phyloP scores from a whole-genome alignment of 2,888 invertebrate species.

The Thysanoteuthis rhombus region DNA sequence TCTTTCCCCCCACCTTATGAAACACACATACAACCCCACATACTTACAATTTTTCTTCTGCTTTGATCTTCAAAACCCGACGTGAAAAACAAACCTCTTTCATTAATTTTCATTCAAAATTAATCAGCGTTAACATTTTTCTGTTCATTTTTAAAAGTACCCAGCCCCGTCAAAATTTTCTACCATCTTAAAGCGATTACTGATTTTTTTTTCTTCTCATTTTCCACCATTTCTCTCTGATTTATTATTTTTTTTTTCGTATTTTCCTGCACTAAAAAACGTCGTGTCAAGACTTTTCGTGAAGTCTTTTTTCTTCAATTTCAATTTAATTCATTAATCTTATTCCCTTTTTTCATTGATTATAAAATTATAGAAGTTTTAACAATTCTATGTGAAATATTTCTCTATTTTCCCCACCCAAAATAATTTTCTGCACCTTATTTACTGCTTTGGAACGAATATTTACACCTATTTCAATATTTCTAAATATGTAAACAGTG shows the following conservation, averaged over 20 bases:
- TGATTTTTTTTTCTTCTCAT: no score
- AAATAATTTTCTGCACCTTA: not conserved
- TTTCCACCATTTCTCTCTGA: not conserved
- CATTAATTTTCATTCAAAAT: not conserved
- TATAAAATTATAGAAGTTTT: not conserved
- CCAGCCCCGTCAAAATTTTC: not conserved
- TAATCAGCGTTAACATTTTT: not conserved
- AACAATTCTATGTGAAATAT: not conserved
- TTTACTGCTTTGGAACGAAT: not conserved
- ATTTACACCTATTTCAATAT: not conserved
- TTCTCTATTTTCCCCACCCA: constrained; percentile 1
- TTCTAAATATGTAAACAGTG: not conserved
- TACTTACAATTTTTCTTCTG: not conserved
- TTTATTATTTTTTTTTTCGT: not conserved
- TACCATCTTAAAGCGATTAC: not conserved
- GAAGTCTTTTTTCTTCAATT: not conserved
- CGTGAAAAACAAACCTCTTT: not conserved
- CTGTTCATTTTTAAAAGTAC: not conserved
- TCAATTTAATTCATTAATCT: constrained; percentile 12
- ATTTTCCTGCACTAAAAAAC: not conserved
- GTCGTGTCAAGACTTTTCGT: not conserved
- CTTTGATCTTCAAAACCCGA: not conserved
- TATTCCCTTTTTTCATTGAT: not conserved
- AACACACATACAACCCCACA: not conserved
- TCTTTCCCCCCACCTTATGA: no score